These are phyloP conservation scores for Mesitornis unicolor DNA, from an alignment of 2,113 vertebrate species.

Conservation along the genomic window DNA sequence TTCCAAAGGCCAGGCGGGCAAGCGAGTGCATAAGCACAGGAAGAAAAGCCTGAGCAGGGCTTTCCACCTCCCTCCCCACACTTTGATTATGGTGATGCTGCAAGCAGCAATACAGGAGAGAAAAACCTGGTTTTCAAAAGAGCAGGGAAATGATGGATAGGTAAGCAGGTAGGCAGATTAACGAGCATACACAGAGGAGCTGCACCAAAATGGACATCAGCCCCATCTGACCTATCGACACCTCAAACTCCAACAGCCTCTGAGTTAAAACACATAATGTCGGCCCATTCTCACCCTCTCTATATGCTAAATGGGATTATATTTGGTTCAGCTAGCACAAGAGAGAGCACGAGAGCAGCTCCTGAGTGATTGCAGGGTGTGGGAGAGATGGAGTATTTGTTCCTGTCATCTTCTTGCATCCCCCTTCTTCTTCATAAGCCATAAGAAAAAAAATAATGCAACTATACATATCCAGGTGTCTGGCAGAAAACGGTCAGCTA, in stretches of 20 bases:
- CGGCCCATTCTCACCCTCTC: not conserved
- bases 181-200: fast-evolving
- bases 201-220: not conserved
- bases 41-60: not conserved
- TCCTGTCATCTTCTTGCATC: not conserved
- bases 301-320: not conserved
- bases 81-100: not conserved
- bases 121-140: not conserved
- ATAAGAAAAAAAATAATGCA: not conserved
- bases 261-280: fast-evolving
- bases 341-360: not conserved
- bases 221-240: not conserved
- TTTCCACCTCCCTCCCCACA: not conserved
- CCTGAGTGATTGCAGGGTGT: slow-evolving; percentile 12
- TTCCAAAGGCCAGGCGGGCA: not conserved
- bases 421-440: not conserved
- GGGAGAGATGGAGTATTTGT: not conserved
- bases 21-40: fast-evolving
- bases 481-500: not conserved
- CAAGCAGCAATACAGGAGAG: not conserved
- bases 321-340: not conserved
- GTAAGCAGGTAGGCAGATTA: not conserved
- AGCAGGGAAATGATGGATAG: not conserved
- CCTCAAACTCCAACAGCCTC: not conserved
- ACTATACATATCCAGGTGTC: not conserved